Conservation (phyloP, 1,140 invertebrate genomes). For the Anoplophora glabripennis region DNA sequence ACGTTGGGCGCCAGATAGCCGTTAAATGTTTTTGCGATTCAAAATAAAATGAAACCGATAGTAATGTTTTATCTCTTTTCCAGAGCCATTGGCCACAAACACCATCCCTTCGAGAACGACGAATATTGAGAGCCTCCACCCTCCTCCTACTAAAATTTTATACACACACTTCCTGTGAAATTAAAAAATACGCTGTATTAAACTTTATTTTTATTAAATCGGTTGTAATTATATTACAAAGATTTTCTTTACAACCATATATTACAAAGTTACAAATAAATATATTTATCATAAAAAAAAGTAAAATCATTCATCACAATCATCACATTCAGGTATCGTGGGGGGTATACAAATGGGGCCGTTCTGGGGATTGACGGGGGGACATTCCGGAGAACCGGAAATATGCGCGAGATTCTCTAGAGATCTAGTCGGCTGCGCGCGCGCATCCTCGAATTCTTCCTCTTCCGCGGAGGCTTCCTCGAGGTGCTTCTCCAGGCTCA, state of each 20-base stretch:
- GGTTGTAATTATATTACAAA: background rate
- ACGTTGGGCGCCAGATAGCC: no score
- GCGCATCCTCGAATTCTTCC: conserved; percentile 39
- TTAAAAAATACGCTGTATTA: no score
- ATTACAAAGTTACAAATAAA: conserved; percentile 1
- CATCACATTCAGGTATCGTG: conserved; percentile 46
- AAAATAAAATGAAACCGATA: no score
- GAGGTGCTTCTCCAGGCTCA: conserved; percentile 36
- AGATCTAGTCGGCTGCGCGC: conserved; percentile 20
- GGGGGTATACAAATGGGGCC: conserved; percentile 38
- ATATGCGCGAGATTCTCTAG: conserved; percentile 9
- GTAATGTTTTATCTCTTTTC: conserved; percentile 16
- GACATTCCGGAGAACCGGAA: conserved; percentile 15
- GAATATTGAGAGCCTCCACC: conserved; percentile 31
- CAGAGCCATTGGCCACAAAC: conserved; percentile 34
- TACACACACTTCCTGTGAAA: no score
- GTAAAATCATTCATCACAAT: conserved; percentile 29
- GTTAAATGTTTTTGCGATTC: no score
- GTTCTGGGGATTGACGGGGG: background rate
- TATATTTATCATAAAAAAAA: conserved; percentile 1
- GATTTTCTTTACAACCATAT: background rate
- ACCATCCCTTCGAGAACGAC: conserved; percentile 43
- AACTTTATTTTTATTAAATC: no score
- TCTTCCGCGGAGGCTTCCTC: conserved; percentile 37
- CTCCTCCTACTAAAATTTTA: no score